phyloP scores from a whole-genome alignment of 1,140 invertebrate genomes.

The Helicoverpa zea region DNA sequence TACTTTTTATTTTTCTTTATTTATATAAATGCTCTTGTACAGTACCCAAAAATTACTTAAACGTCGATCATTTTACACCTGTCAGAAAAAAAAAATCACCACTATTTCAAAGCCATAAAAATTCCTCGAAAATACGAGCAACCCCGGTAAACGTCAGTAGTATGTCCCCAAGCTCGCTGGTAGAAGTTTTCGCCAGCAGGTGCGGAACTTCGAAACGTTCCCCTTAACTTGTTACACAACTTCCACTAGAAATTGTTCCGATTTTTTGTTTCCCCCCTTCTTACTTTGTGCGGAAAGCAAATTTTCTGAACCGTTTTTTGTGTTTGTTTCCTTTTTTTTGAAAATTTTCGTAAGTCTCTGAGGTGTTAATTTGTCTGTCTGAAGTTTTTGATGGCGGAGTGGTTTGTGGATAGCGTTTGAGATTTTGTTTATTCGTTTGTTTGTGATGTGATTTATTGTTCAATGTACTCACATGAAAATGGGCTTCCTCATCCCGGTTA shows the following conservation, averaged over 20 bases:
- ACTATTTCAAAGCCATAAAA: neutral
- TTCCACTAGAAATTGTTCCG: slow-evolving; percentile 45
- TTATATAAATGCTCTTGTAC: too few relatives aligned
- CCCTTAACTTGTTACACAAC: slow-evolving; percentile 49
- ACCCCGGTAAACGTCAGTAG: neutral
- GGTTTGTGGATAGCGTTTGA: too few relatives aligned
- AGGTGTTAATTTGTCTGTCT: slow-evolving; percentile 17
- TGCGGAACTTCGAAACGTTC: slow-evolving; percentile 23
- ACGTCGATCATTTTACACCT: too few relatives aligned
- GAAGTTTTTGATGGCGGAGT: neutral
- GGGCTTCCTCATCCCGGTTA: too few relatives aligned
- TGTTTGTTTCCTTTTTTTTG: neutral
- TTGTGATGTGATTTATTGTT: too few relatives aligned
- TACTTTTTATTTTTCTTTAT: too few relatives aligned
- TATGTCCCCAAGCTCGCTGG: slow-evolving; percentile 15
- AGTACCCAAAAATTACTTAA: too few relatives aligned
- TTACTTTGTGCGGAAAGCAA: slow-evolving; percentile 40
- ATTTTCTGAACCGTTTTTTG: slow-evolving; percentile 20
- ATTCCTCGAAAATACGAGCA: neutral
- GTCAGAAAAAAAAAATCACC: too few relatives aligned
- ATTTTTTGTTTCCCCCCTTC: slow-evolving; percentile 30
- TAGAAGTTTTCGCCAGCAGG: slow-evolving; percentile 30
- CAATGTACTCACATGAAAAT: too few relatives aligned
- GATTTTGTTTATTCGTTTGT: too few relatives aligned
- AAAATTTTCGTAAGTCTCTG: neutral